Conservation (phyloP, 2,797 vertebrate species). For the Coluber constrictor region DNA sequence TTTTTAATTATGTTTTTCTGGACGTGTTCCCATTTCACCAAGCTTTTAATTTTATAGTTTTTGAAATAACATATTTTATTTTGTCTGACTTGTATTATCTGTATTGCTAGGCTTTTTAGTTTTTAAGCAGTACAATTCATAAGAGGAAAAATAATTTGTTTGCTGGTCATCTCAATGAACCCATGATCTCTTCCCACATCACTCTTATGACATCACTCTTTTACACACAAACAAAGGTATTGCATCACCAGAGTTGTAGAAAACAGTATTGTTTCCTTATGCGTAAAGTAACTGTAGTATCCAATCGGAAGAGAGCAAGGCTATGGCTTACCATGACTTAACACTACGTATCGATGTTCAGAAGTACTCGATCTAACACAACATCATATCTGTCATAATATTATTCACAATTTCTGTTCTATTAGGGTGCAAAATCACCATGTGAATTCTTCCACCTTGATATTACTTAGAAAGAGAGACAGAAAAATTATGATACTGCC, state of each 20-base stretch:
- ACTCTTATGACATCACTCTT: neutral
- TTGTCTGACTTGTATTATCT: neutral
- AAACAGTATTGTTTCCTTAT: constrained; percentile 7
- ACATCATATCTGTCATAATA: constrained; percentile 53
- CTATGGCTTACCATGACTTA: constrained; percentile 27
- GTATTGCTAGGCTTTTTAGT: neutral
- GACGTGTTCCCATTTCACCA: neutral
- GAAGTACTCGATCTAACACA: constrained; percentile 52
- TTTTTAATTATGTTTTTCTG: neutral
- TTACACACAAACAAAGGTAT: neutral
- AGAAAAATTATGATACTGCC: neutral
- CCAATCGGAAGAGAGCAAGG: neutral
- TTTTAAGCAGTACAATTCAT: neutral
- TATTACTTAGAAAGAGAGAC: neutral
- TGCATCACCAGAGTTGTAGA: neutral
- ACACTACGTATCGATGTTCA: constrained; percentile 53
- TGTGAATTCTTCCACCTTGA: neutral
- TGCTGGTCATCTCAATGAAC: neutral
- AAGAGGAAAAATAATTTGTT: neutral
- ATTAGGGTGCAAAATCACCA: neutral
- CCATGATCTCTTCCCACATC: neutral
- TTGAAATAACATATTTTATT: neutral
- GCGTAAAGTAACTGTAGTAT: neutral
- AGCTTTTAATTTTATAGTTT: neutral
- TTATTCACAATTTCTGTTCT: neutral